Evolutionary conservation across 2,797 vertebrate genomes (phyloP), one percentile per base, ranked within the genome.

Genomic region (Xiphophorus birchmanni): DNA sequence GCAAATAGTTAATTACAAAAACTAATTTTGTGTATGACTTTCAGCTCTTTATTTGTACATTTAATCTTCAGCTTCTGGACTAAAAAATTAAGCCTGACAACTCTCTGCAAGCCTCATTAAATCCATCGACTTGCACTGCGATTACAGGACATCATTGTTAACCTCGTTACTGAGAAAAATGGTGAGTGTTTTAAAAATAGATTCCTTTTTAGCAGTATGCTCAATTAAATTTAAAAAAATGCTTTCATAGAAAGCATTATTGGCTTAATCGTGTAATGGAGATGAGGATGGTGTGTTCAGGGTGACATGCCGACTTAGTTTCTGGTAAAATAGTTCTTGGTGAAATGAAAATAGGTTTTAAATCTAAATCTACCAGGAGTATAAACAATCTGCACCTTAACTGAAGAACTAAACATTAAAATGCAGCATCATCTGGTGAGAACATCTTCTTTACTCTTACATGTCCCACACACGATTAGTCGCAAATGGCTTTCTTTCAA

Each of bases 61-160:
- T 18, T 45, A 54, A 67, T 37, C 48, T 13, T 60, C 29, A 21
- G 13, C 48, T 29, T 78, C 32, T 44, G 26, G 65, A 65, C 32
- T 6, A 74, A 65, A 50, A n/a, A 48, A 8, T 29, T 18, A 45
- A 69, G 23, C 65, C 21, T 40, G 35, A 74, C 23, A 60, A 58
- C 71, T 65, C 26, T 72, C 32, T 74, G 50, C 10, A 45, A 67
- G 44, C 40, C 45, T 79, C 79, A 73, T 81, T 86, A 50, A 86
- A 83, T 76, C 26, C 37, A n/a, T 8, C 1, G 12, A 78, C 52
- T 77, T 58, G 56, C 12, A 35, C 56, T 74, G 56, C 76, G 80
- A 12, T 54, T 72, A 72, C 21, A 73, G 50, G 63, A 32, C 29
- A 76, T 65, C 29, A 42, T 1, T 11, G 29, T 75, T n/a, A 12